Evolutionary conservation across 2,113 vertebrate species (phyloP).

Genomic region (Ciconia boyciana): DNA sequence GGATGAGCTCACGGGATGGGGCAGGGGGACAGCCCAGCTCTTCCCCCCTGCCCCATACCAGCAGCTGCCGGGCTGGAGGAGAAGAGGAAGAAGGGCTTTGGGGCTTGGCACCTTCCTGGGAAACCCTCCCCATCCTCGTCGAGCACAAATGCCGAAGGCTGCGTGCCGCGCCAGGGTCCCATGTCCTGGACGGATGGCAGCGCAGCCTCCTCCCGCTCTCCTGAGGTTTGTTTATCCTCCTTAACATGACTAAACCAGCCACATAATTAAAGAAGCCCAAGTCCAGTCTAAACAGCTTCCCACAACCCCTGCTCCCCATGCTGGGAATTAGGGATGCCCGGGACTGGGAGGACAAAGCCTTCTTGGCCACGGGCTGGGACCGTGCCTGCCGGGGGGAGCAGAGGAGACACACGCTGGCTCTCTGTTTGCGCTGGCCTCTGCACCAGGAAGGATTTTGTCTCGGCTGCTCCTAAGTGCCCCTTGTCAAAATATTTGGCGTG

Average conservation of each 20-base stretch:
- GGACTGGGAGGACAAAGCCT: not conserved
- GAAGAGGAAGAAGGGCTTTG: not conserved
- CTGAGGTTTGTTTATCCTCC: conserved; percentile 24
- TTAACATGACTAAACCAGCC: not conserved
- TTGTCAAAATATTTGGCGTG: not conserved
- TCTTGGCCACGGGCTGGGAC: not conserved
- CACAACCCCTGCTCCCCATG: not conserved
- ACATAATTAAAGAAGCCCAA: not conserved
- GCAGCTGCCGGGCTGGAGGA: not conserved
- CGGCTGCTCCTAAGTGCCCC: not conserved
- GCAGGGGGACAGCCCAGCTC: not conserved
- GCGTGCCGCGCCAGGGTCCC: not conserved
- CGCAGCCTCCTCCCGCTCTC: not conserved
- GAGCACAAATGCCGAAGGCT: rapidly evolving
- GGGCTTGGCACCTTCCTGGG: not conserved
- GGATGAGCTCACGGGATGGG: not conserved
- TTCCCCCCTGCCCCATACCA: not conserved
- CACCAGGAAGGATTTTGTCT: not conserved
- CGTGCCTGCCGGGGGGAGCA: rapidly evolving
- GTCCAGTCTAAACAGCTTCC: conserved; percentile 17
- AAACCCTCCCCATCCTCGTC: not conserved
- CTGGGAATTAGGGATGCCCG: not conserved
- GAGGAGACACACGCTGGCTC: not conserved
- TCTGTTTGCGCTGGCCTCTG: not conserved
- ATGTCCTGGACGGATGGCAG: not conserved